A percentile compares a stretch with the other conserved stretches of the same genome.
Conservation (phyloP, 2,113 vertebrate genomes). For the Ascaphus truei region DNA sequence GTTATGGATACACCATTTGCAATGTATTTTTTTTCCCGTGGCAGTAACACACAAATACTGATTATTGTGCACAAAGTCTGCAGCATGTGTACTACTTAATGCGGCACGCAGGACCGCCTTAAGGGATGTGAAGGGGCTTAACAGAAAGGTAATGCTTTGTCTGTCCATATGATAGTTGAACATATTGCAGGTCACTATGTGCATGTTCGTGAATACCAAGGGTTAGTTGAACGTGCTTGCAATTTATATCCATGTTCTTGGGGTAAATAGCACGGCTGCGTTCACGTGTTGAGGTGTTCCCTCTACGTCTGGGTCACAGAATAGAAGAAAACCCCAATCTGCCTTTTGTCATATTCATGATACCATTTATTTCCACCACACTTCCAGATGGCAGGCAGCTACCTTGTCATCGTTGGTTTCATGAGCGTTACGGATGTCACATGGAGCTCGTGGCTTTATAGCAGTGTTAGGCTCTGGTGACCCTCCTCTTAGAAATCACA, state of each 20-base stretch:
- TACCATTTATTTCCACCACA: background rate
- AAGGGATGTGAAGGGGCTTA: background rate
- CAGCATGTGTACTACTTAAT: background rate
- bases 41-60: constrained; percentile 32
- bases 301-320: background rate
- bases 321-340: constrained; percentile 22
- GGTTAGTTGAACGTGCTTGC: background rate
- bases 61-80: background rate
- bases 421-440: background rate
- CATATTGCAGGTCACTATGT: no score
- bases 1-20: constrained; percentile 9
- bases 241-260: background rate
- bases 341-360: background rate
- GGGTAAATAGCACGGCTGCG: background rate
- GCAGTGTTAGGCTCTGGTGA: background rate
- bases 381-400: background rate
- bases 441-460: background rate
- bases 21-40: constrained; percentile 16
- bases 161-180: no score
- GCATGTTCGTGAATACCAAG: no score
- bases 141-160: background rate
- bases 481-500: background rate
- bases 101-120: background rate
- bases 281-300: background rate
- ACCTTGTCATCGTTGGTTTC: background rate